phyloP scores from a whole-genome alignment of 2,797 vertebrate species.

The Sphaeramia orbicularis region DNA sequence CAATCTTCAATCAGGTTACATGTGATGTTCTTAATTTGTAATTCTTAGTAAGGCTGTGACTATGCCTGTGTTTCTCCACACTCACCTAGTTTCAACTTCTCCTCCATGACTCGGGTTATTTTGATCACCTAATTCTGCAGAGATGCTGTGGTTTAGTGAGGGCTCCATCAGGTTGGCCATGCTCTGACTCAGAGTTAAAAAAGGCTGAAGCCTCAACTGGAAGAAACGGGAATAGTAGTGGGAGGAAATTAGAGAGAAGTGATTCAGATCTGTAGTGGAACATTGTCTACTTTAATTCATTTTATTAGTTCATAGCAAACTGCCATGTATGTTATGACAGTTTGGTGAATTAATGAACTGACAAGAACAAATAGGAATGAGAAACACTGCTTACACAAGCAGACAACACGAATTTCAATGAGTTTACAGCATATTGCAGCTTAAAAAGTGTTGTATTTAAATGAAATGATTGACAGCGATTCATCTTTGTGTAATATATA shows the following conservation, averaged over 20 bases:
- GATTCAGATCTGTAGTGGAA: background rate
- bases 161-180: constrained; percentile 59
- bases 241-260: background rate
- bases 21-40: background rate
- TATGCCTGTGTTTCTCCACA: constrained; percentile 13
- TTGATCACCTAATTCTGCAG: constrained; percentile 70
- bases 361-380: background rate
- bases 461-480: background rate
- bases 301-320: background rate
- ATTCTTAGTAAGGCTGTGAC: constrained; percentile 6
- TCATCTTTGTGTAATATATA: too few relatives aligned
- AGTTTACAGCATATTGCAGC: too few relatives aligned
- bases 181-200: constrained; percentile 10
- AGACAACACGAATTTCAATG: too few relatives aligned
- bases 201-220: background rate
- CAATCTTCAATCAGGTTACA: background rate
- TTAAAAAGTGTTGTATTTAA: background rate
- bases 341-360: background rate
- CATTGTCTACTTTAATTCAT: background rate
- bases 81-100: constrained; percentile 73
- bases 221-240: background rate
- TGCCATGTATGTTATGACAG: background rate
- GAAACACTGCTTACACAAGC: background rate
- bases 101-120: constrained; percentile 68
- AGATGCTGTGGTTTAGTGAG: constrained; percentile 42